Percentiles rank a stretch among this genome's conserved stretches.
These are phyloP conservation scores for Gastracanthus pulcherrimus DNA, from an alignment of 2,888 invertebrate species.

Conservation along the genomic window DNA sequence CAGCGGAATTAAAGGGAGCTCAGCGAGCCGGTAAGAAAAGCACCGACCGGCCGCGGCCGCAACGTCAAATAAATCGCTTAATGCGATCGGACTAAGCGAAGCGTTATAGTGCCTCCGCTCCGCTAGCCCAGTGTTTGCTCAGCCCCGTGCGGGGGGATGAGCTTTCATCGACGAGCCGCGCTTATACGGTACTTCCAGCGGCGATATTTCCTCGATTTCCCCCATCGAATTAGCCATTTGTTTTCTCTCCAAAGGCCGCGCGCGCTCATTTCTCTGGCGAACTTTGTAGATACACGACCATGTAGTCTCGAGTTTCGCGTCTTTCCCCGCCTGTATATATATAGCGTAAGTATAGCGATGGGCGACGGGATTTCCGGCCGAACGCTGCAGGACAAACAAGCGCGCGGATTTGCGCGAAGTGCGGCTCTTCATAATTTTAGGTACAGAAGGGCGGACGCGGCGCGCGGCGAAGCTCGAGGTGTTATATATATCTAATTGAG, in stretches of 20 bases:
- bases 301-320: no score
- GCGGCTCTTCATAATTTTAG: background rate
- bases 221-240: background rate
- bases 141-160: no score
- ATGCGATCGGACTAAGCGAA: background rate
- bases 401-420: background rate
- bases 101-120: no score
- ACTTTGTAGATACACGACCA: no score
- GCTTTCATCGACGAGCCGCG: background rate
- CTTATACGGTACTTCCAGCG: no score
- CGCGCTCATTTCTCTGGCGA: background rate
- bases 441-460: no score
- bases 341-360: background rate
- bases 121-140: no score
- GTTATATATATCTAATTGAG: background rate
- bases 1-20: background rate
- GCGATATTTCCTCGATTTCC: no score
- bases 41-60: background rate
- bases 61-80: constrained; percentile 10
- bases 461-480: background rate
- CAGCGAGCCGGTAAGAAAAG: background rate
- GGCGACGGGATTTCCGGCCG: no score
- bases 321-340: background rate
- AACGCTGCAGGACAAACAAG: background rate
- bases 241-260: constrained; percentile 6